Conservation (phyloP, 2,113 vertebrate species). For the Crotalus horridus region DNA sequence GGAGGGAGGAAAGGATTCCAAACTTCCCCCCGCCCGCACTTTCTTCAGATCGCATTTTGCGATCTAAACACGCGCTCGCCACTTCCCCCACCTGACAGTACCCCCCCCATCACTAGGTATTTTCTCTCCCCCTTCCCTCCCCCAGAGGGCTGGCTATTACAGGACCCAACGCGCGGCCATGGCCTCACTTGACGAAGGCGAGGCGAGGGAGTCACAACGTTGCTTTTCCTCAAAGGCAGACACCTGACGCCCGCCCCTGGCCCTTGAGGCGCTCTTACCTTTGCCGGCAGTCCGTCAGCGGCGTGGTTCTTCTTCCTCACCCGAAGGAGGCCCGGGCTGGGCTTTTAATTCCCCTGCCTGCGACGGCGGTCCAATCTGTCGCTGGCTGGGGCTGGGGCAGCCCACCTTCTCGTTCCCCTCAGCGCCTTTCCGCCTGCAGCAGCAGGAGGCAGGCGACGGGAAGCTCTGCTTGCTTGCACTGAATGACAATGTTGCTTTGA, state of each 20-base stretch:
- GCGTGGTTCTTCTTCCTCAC: neutral
- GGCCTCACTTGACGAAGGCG: neutral
- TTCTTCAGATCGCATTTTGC: neutral
- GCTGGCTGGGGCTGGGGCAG: neutral
- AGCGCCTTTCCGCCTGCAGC: neutral
- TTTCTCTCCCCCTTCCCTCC: neutral
- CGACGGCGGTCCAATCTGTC: neutral
- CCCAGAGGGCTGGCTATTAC: neutral
- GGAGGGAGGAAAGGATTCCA: neutral
- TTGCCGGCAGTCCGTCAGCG: neutral
- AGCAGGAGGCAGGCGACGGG: neutral
- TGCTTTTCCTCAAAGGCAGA: neutral
- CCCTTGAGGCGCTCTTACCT: neutral
- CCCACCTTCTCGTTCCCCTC: neutral
- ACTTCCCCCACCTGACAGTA: no score
- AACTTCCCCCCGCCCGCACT: neutral
- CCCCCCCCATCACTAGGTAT: neutral
- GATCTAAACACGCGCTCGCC: neutral
- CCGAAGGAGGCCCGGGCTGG: neutral
- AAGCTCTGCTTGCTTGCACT: neutral
- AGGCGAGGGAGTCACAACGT: neutral
- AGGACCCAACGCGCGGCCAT: neutral
- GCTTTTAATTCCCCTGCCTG: neutral
- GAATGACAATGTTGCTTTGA: constrained; percentile 6
- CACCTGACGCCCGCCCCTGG: neutral